phyloP scores from a whole-genome alignment of 2,797 vertebrate genomes.

The Apogon talboti region DNA sequence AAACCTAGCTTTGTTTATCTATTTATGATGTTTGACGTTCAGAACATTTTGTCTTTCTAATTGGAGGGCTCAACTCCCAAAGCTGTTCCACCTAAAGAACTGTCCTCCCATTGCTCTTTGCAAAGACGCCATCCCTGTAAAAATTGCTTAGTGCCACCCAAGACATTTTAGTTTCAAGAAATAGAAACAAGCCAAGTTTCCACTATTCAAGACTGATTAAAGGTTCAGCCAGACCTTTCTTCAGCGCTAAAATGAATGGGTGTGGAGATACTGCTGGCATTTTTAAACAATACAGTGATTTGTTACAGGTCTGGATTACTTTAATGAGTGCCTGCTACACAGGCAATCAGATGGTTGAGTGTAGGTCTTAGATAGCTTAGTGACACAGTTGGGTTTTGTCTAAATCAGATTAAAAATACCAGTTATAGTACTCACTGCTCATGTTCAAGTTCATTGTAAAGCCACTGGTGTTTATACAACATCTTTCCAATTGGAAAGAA shows the following conservation, averaged over 20 bases:
- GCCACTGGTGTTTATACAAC: constrained; percentile 1
- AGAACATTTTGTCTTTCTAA: too few relatives aligned
- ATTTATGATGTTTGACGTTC: too few relatives aligned
- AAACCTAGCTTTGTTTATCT: not conserved
- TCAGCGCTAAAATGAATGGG: too few relatives aligned
- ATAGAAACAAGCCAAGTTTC: too few relatives aligned
- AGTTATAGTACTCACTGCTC: constrained; percentile 12
- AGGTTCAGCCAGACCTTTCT: too few relatives aligned
- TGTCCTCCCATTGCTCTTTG: too few relatives aligned
- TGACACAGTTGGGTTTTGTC: not conserved
- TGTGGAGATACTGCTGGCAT: not conserved
- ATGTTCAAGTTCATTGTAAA: constrained; percentile 9
- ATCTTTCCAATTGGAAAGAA: constrained; percentile 23
- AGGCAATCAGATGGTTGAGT: constrained; percentile 22
- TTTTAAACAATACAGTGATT: constrained; percentile 4
- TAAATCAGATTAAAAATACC: constrained; percentile 15
- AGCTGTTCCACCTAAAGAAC: too few relatives aligned
- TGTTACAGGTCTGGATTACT: not conserved
- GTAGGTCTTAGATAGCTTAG: constrained; percentile 8
- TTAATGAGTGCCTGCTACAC: not conserved
- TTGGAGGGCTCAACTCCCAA: too few relatives aligned
- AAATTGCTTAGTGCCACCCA: too few relatives aligned
- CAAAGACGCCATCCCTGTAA: too few relatives aligned
- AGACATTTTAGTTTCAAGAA: too few relatives aligned
- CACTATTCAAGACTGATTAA: too few relatives aligned